Evolutionary conservation across 2,888 invertebrate species (phyloP), one percentile per base, ranked within the genome.

Genomic region (Cryptocephalus moraei): DNA sequence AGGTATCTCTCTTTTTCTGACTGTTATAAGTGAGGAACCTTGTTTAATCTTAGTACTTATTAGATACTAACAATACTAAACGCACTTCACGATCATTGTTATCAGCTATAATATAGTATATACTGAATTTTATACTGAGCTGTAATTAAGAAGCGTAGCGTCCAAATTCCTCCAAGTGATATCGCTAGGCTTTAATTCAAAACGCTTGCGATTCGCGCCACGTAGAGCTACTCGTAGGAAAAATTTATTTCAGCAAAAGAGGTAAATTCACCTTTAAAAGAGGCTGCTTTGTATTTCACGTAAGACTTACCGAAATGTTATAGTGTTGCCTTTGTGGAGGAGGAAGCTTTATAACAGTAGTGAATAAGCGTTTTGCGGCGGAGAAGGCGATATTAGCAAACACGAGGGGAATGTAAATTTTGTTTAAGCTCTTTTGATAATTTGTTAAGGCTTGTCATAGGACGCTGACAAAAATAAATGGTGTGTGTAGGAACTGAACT

Each of bases 191-290:
- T 36, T 11, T 36, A n/a, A 36, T 36, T 4, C 36, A n/a, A 36
- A 36, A 36, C 12, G n/a, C n/a, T 54, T 50, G 43, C 45, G 39
- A 60, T 60, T 58, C 60, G 39, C 41, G 44, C 42, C 60, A 58
- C 58, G 59, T 56, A 45, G 40, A 39, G 48, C 47, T 49, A 49
- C 55, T 55, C 58, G 58, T 57, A 59, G 58, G 52, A 55, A 55
- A 59, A 56, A 59, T 60, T 62, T 60, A 58, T 62, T 59, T 62
- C 59, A 60, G 59, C 58, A 62, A 59, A 56, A 57, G 58, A 55
- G 57, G 54, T 60, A 60, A 62, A 62, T 62, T 62, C 55, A 62
- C 59, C 59, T 62, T 58, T 56, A 58, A 59, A 57, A 57, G 22
- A 58, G 56, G 43, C 56, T 56, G 58, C 59, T 62, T 61, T 59